Evolutionary conservation across 2,888 invertebrate species (phyloP), one percentile per base, ranked within the genome.

Genomic region (Pheosia tremula): DNA sequence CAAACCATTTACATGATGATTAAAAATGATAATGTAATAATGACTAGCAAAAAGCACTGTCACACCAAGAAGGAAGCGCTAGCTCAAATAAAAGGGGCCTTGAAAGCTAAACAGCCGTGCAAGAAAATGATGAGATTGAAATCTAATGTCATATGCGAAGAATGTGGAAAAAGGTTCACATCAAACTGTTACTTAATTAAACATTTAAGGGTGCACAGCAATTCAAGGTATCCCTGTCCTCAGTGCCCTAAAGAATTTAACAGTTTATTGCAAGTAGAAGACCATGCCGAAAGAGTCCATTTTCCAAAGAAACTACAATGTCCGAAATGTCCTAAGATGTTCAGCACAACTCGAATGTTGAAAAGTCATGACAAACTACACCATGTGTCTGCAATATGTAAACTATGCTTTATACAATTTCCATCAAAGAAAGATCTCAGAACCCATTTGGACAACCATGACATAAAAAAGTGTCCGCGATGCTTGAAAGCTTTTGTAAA

Each of bases 401-500:
- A 87, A 65, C 64, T 85, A 1, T 93, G 92, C 61, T 83, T 79
- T 24, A 58, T 81, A 5, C 80, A 88, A 58, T 85, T 90, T 13
- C 85, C 89, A 4, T 89, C 90, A 0, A 88, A 82, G 56, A 83
- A 73, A 53, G 80, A 78, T 11, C 72, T 92, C 9, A 75, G 81
- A 69, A 66, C 71, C 0, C 92, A 93, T 62, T 67, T 87, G 66
- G 82, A 87, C 61, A 87, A 84, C 64, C 91, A 91, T 63, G 83
- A 84, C 2, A 61, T 76, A 4, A 77, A 82, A n/a, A 81, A 77
- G 63, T 91, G 91, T 63, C 72, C 78, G 0, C 74, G 63, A 0
- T 92, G 92, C 62, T 67, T 73, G 0, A 90, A 90, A 74, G 74
- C 71, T 9, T 88, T 88, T 45, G 63, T 71, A 3, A 89, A 86